Evolutionary conservation across 1,140 invertebrate species (phyloP), one percentile per base, ranked within the genome.

Genomic region (Diprion similis): DNA sequence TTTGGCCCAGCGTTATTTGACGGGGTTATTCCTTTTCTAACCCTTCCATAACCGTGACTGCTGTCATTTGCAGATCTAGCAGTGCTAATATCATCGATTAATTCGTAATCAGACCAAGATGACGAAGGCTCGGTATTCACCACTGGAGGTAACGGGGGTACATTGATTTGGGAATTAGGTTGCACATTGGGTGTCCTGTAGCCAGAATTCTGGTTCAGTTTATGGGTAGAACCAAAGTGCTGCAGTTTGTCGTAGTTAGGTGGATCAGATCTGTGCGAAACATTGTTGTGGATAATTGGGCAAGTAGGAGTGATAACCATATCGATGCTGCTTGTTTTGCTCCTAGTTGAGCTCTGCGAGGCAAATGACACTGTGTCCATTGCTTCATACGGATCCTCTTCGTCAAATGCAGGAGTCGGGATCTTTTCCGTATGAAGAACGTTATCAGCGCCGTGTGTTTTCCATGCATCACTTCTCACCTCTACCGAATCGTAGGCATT

Each of bases 191-290:
- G 80, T 8, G 81, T 86, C 78, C 93, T 94, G 79, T 95, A 95
- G 13, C 90, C 89, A n/a, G 92, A 89, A 68, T 90, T 91, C 6
- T 90, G 90, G 78, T 89, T 90, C 70, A 92, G 85, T 87, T 94
- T 95, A 75, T 90, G 91, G 46, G 90, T 90, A 0, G 94, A 93
- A 11, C 93, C 93, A 81, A 95, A 94, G 81, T 94, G 93, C 79
- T 95, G 92, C n/a, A 95, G 81, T 71, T 92, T 92, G 83, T 95
- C 94, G 82, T 96, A 95, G 79, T 91, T 91, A 45, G 89, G 78
- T 59, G 84, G 76, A 19, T 84, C 81, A n/a, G 74, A 74, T 45
- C 71, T 82, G 76, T 73, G 77, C 24, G 77, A 37, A 78, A 78
- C 71, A 65, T 81, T 76, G 70, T 79, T 80, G 66, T 85, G 80